These are phyloP conservation scores for Dolichotis patagonum DNA, from an alignment of 2,113 vertebrate genomes.

Conservation along the genomic window DNA sequence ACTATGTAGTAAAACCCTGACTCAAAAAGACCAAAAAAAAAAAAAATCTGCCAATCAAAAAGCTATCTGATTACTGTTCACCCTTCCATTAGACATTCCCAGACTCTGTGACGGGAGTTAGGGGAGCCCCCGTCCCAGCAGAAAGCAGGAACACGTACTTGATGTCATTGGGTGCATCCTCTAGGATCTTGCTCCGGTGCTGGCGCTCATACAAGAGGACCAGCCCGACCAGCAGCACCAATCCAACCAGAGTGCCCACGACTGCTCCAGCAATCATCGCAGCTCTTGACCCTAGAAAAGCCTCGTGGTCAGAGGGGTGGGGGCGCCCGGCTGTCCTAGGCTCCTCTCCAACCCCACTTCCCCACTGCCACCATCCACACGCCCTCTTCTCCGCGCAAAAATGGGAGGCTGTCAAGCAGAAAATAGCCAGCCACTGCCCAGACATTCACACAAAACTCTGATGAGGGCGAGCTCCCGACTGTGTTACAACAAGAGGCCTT, in stretches of 20 bases:
- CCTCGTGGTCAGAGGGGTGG: neutral
- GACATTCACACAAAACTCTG: neutral
- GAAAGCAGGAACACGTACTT: conserved; percentile 87
- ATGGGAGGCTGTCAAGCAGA: neutral
- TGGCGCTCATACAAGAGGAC: conserved; percentile 84
- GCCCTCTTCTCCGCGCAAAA: neutral
- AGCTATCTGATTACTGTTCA: neutral
- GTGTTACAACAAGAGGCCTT: neutral
- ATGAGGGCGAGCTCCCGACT: neutral
- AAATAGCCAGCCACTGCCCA: neutral
- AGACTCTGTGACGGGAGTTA: neutral
- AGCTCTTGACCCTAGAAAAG: conserved; percentile 85
- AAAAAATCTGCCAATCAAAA: neutral
- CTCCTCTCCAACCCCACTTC: neutral
- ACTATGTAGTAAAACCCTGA: too few species aligned
- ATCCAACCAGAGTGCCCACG: conserved; percentile 87
- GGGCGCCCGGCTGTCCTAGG: neutral
- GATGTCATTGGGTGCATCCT: conserved; percentile 94
- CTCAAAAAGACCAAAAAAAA: too few species aligned
- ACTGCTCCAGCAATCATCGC: conserved; percentile 90
- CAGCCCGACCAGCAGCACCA: conserved; percentile 86
- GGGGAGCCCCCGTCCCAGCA: neutral
- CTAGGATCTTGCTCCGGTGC: conserved; percentile 81
- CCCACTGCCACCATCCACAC: neutral
- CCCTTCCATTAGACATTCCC: neutral